Conservation (phyloP, 1,140 invertebrate genomes). For the Oryctes rhinoceros region DNA sequence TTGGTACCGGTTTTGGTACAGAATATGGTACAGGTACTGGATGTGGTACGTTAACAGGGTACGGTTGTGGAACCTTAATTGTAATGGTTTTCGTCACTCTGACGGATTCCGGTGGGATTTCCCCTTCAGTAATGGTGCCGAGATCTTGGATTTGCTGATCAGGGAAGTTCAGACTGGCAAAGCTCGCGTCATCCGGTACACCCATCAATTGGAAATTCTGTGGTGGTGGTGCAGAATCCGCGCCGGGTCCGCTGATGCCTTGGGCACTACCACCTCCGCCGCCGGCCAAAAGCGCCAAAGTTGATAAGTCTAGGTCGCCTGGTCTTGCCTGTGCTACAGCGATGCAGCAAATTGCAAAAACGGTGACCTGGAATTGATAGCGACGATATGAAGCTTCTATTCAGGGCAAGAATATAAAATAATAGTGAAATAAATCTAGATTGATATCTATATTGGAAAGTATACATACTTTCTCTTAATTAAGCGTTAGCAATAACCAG, state of each 20-base stretch:
- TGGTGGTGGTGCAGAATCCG: not conserved
- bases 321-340: constrained; percentile 42
- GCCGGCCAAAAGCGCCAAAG: not conserved
- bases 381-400: not conserved
- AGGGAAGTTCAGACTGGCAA: constrained; percentile 50
- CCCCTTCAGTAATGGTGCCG: constrained; percentile 51
- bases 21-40: constrained; percentile 52
- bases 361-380: constrained; percentile 18
- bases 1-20: constrained; percentile 49
- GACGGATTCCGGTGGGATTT: constrained; percentile 52
- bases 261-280: constrained; percentile 22
- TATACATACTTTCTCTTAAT: constrained; percentile 23
- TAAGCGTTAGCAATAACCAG: not conserved
- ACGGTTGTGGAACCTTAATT: constrained; percentile 53
- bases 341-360: constrained; percentile 41
- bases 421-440: no score
- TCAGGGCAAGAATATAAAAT: not conserved
- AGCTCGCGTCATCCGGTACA: constrained; percentile 51
- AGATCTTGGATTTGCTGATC: constrained; percentile 52
- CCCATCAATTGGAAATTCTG: constrained; percentile 47
- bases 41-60: constrained; percentile 55
- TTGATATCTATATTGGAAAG: not conserved
- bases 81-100: constrained; percentile 50
- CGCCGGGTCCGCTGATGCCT: not conserved
- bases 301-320: not conserved